Evolutionary conservation across 2,113 vertebrate genomes (phyloP).

Genomic region (Thalassarche chlororhynchos): DNA sequence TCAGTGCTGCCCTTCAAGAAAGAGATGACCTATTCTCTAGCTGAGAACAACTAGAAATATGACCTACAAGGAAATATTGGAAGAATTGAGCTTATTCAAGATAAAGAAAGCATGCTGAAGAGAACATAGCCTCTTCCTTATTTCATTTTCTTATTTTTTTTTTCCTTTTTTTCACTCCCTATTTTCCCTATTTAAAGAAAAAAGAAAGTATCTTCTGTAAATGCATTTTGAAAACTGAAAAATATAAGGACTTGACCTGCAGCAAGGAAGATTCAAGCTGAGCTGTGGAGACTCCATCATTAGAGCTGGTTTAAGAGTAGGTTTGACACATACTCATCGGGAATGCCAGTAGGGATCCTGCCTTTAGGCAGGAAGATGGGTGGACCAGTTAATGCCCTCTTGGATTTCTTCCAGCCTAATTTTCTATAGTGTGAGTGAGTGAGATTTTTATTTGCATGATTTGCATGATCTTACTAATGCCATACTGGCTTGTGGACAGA

Average conservation of each 20-base stretch:
- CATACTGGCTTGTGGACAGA: not conserved
- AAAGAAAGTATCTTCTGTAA: not conserved
- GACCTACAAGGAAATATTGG: too few relatives aligned
- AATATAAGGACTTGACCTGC: not conserved
- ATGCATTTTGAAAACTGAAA: not conserved
- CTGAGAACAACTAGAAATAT: too few relatives aligned
- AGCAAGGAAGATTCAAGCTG: not conserved
- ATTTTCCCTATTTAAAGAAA: not conserved
- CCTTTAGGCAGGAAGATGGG: not conserved
- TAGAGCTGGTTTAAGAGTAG: not conserved
- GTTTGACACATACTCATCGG: not conserved
- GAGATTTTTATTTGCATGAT: not conserved
- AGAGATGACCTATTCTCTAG: too few relatives aligned
- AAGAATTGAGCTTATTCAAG: too few relatives aligned
- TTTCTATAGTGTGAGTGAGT: not conserved
- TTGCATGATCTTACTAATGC: not conserved
- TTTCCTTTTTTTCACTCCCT: too few relatives aligned
- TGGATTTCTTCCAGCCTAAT: not conserved
- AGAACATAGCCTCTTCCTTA: too few relatives aligned
- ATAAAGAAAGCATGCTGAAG: too few relatives aligned
- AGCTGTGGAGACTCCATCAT: not conserved
- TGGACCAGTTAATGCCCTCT: not conserved
- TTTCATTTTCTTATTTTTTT: too few relatives aligned
- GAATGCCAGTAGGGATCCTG: not conserved
- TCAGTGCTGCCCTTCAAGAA: too few relatives aligned